phyloP scores from a whole-genome alignment of 1,140 invertebrate genomes.

The Daktulosphaira vitifoliae region DNA sequence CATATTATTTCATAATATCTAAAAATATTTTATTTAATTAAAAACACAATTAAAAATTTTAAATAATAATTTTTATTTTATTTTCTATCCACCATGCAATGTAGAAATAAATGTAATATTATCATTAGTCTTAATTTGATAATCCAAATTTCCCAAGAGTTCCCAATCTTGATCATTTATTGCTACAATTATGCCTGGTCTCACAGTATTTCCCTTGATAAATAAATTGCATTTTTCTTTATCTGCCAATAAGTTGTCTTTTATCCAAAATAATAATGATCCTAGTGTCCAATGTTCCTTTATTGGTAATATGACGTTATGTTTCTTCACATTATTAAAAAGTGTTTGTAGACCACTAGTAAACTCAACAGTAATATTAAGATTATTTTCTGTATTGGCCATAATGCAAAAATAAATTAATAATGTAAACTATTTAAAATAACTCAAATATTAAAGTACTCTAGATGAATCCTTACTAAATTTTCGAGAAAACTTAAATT shows the following conservation, averaged over 20 bases:
- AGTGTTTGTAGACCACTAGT: slow-evolving; percentile 14
- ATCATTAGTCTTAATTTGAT: slow-evolving; percentile 18
- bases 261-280: slow-evolving; percentile 1
- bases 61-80: not conserved
- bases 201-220: slow-evolving; percentile 10
- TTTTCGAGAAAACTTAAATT: no score
- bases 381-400: not conserved
- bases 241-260: slow-evolving; percentile 9
- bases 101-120: slow-evolving; percentile 25
- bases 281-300: slow-evolving; percentile 1
- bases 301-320: not conserved
- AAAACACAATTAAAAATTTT: no score
- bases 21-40: no score
- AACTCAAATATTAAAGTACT: no score
- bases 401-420: no score
- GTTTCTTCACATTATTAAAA: slow-evolving; percentile 11
- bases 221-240: slow-evolving; percentile 25
- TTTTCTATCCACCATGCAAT: slow-evolving; percentile 23
- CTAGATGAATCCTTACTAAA: no score
- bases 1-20: no score
- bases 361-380: slow-evolving; percentile 4
- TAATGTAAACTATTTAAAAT: no score
- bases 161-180: slow-evolving; percentile 27
- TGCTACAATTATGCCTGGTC: slow-evolving; percentile 15
- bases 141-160: slow-evolving; percentile 14